Evolutionary conservation across 30 jellyfish, hydroid and myxozoan species (phyloP).

Genomic region (Aurelia aurita): DNA sequence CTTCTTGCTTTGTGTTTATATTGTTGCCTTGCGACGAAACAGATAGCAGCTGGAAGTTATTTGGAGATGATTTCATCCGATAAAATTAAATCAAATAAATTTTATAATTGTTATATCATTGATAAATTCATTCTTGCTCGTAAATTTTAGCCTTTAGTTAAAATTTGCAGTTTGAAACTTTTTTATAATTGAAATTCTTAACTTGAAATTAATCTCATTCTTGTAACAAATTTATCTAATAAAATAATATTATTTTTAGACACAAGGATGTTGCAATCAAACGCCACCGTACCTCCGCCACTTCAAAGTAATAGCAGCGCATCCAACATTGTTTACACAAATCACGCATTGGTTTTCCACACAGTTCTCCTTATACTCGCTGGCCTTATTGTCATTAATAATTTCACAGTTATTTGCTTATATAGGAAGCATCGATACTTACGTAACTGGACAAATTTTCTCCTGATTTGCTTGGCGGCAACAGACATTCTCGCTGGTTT

Average conservation of each 20-base stretch:
- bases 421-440: constrained; percentile 26
- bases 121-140: neutral
- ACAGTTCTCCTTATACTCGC: constrained; percentile 23
- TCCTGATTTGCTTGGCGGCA: constrained; percentile 51
- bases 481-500: constrained; percentile 52
- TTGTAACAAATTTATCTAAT: neutral
- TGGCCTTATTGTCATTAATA: constrained; percentile 35
- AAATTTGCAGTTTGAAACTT: neutral
- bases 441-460: constrained; percentile 40
- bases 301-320: neutral
- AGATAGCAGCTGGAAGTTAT: too few species aligned
- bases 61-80: too few species aligned
- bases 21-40: too few species aligned
- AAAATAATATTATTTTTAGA: constrained; percentile 2
- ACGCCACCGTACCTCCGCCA: constrained; percentile 3
- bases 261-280: neutral
- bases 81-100: too few species aligned
- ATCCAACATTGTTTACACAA: neutral
- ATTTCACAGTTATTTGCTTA: constrained; percentile 16
- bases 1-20: too few species aligned
- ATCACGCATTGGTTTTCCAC: constrained; percentile 35
- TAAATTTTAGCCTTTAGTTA: neutral
- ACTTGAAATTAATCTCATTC: neutral
- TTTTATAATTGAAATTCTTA: neutral
- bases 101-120: too few species aligned